phyloP scores from a whole-genome alignment of 2,888 invertebrate species.

The Calliscelio sp. region DNA sequence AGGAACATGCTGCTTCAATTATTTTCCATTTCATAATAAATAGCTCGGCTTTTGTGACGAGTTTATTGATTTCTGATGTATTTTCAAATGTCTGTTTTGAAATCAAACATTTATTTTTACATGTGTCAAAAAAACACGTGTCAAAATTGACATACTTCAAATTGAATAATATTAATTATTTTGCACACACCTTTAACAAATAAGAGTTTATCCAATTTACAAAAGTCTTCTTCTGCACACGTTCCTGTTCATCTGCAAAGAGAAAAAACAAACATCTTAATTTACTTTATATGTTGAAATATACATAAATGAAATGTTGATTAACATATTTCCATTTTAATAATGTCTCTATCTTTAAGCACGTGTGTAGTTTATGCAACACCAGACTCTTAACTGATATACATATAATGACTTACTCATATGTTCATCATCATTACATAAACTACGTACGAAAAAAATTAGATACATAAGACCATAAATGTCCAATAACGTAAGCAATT shows the following conservation, averaged over 20 bases:
- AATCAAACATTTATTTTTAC: no score
- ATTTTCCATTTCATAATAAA: no score
- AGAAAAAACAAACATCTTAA: slow-evolving; percentile 84
- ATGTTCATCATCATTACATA: slow-evolving; percentile 23
- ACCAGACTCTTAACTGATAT: background rate
- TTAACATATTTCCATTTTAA: background rate
- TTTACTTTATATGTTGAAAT: no score
- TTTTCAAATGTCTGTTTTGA: no score
- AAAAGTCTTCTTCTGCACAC: slow-evolving; percentile 99
- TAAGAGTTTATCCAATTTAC: slow-evolving; percentile 99
- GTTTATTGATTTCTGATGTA: no score
- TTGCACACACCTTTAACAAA: slow-evolving; percentile 93
- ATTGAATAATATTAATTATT: background rate
- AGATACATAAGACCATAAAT: slow-evolving; percentile 32
- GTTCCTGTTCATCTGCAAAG: slow-evolving; percentile 99
- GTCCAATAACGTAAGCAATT: slow-evolving; percentile 49
- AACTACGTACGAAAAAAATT: background rate
- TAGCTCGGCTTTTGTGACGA: no score
- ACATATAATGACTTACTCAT: slow-evolving; percentile 14
- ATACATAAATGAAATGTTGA: no score
- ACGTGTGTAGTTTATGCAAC: slow-evolving; percentile 11
- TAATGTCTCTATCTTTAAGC: background rate
- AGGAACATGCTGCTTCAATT: no score
- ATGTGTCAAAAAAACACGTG: no score
- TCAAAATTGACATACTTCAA: no score